Evolutionary conservation across 2,113 vertebrate genomes (phyloP), one percentile per base, ranked within the genome.

Genomic region (Ranitomeya imitator): DNA sequence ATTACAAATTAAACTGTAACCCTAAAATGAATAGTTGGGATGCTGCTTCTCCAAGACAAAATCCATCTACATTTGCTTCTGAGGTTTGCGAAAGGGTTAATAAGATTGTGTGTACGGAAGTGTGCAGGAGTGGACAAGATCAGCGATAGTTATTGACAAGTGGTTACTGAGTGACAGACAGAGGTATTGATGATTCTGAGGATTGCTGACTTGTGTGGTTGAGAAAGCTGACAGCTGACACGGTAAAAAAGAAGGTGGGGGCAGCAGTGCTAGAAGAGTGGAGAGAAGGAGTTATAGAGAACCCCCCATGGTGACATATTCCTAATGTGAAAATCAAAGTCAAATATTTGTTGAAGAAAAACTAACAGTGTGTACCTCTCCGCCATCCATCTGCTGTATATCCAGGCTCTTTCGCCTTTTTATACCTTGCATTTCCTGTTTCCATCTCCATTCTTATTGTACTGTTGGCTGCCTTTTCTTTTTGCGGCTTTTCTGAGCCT

Each of bases 171-270:
- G 88, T 78, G 93, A 90, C 91, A 65, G 90, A 65, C 16, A 2
- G 90, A 63, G 0, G 86, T 92, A 90, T 92, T 89, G 90, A 91
- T 85, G 89, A 91, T 59, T 37, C 92, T 86, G 91, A 86, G 89
- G 87, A 83, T 90, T 91, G 89, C 88, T 91, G 91, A 90, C 91
- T 90, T 86, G 45, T 89, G 87, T 79, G 81, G 84, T 83, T 89
- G 87, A 60, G 85, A 83, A 86, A 90, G 88, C 87, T 90, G 90
- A 77, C 51, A 83, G 87, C 54, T 91, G 89, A 74, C 71, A 91
- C 69, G 60, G 87, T 85, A 18, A 59, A 26, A 7, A 1, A 4
- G 18, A 55, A n/a, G 67, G 67, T 26, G 57, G 85, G 16, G 63
- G 79, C 4, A 69, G 74, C 0, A 10, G 3, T 0, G n/a, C 6